phyloP scores from a whole-genome alignment of 2,113 vertebrate genomes.

The Alexandromys fortis region DNA sequence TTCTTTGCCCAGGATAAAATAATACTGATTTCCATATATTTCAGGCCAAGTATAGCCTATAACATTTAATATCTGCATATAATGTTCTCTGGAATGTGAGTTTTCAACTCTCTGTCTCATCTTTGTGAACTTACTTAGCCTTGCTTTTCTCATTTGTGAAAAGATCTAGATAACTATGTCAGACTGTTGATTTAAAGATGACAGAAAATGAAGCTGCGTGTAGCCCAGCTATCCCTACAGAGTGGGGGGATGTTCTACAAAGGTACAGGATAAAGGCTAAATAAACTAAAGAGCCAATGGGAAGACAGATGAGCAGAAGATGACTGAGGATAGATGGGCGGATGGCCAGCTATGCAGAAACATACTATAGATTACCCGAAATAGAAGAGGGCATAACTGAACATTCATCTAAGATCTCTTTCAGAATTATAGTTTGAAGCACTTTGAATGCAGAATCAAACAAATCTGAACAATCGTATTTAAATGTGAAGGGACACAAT shows the following conservation, averaged over 20 bases:
- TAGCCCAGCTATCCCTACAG: background rate
- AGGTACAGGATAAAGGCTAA: background rate
- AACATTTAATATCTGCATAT: background rate
- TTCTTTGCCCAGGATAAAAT: background rate
- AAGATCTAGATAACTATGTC: background rate
- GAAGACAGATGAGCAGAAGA: background rate
- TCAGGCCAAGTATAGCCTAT: background rate
- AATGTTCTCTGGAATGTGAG: background rate
- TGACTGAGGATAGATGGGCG: background rate
- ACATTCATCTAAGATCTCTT: background rate
- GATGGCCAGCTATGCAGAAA: background rate
- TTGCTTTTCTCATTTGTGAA: background rate
- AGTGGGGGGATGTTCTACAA: background rate
- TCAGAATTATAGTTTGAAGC: background rate
- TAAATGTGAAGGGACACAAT: conserved; percentile 17
- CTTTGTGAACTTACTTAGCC: background rate
- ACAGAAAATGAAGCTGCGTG: background rate
- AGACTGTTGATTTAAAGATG: background rate
- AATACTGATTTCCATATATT: background rate
- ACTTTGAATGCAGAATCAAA: background rate
- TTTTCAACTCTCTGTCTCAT: background rate
- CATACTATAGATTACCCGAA: background rate
- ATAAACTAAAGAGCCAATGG: background rate
- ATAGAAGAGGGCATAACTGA: background rate
- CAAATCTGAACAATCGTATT: background rate